Conservation (phyloP, 1,140 invertebrate species). For the Artemia franciscana region DNA sequence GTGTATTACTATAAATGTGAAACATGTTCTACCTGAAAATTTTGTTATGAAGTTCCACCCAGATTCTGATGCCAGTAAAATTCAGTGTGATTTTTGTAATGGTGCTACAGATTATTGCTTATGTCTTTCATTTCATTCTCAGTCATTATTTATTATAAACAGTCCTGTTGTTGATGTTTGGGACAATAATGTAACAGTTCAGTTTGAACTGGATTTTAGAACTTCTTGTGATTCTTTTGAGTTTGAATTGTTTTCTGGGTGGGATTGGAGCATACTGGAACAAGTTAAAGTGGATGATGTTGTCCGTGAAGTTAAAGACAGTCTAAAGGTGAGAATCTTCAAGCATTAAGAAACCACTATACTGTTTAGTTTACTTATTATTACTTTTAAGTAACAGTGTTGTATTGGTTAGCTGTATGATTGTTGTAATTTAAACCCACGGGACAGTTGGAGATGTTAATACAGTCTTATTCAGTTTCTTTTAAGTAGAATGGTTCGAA, state of each 20-base stretch:
- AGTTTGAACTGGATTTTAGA: neutral
- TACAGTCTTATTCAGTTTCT: no score
- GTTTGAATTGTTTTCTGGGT: neutral
- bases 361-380: no score
- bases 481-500: no score
- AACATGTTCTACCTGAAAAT: neutral
- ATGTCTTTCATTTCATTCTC: neutral
- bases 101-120: neutral
- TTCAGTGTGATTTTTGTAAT: neutral
- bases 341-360: no score
- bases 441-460: no score
- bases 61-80: neutral
- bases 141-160: neutral
- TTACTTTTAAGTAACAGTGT: no score
- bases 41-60: neutral
- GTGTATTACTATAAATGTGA: neutral
- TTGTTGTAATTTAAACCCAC: no score
- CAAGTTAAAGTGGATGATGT: neutral
- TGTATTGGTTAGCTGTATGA: no score
- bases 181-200: neutral
- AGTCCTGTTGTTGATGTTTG: neutral
- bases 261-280: neutral
- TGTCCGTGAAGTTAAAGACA: neutral
- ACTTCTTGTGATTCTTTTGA: neutral
- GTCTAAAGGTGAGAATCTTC: neutral